Conservation (phyloP, 2,113 vertebrate genomes). For the Thamnophis sirtalis region DNA sequence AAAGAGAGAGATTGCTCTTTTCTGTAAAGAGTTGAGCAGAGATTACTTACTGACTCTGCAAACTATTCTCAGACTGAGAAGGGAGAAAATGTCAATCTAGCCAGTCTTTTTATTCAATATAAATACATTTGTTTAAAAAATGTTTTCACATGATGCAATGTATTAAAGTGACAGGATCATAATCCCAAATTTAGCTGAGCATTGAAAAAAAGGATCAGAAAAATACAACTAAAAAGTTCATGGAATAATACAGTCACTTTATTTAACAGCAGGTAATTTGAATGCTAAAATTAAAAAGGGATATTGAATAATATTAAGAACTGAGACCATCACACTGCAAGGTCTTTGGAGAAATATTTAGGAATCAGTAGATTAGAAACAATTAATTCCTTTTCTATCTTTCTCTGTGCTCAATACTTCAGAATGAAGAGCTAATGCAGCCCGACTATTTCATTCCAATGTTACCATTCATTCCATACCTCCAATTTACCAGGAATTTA, state of each 20-base stretch:
- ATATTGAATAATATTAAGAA: neutral
- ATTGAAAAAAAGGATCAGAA: neutral
- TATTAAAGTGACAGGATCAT: neutral
- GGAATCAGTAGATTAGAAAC: neutral
- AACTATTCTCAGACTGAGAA: neutral
- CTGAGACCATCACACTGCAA: neutral
- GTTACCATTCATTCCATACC: neutral
- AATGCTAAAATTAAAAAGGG: neutral
- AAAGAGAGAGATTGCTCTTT: neutral
- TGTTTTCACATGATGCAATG: neutral
- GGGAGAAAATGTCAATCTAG: neutral
- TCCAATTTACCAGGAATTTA: neutral
- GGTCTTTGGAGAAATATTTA: neutral
- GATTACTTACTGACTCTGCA: neutral
- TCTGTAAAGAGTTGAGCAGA: neutral
- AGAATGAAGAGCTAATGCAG: neutral
- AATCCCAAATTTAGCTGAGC: neutral
- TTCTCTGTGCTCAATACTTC: neutral
- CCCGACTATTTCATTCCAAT: neutral
- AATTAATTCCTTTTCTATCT: neutral
- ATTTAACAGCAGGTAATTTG: neutral
- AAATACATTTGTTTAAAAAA: neutral
- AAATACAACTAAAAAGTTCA: neutral
- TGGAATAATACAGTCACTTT: neutral
- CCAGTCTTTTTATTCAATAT: neutral